Evolutionary conservation across 1,140 invertebrate genomes (phyloP).

Genomic region (Neodiprion lecontei): DNA sequence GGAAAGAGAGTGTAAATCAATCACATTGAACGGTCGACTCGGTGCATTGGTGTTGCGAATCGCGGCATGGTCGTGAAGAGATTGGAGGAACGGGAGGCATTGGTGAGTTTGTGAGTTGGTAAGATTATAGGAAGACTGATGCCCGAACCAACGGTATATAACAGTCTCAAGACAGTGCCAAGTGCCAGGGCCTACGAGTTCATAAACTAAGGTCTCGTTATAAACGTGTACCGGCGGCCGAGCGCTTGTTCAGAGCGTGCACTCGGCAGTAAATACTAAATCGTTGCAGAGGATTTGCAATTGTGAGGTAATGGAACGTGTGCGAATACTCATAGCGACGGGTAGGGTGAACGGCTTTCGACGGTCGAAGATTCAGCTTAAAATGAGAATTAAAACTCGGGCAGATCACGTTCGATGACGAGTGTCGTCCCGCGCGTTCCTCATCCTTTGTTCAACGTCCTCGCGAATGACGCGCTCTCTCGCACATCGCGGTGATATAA

Average conservation of each 20-base stretch:
- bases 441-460: neutral
- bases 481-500: neutral
- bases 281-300: neutral
- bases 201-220: constrained; percentile 1
- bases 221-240: constrained; percentile 1
- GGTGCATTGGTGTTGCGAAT: too few relatives aligned
- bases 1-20: too few relatives aligned
- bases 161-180: neutral
- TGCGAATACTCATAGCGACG: neutral
- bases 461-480: neutral
- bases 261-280: neutral
- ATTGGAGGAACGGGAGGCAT: too few relatives aligned
- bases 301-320: neutral
- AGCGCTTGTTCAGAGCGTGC: neutral
- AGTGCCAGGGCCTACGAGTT: constrained; percentile 2
- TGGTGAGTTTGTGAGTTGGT: neutral
- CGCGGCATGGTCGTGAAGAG: too few relatives aligned
- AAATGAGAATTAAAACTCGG: neutral
- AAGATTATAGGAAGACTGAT: neutral
- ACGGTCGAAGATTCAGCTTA: neutral
- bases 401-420: neutral
- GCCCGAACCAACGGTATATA: constrained; percentile 1
- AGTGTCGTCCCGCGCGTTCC: neutral
- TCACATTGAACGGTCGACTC: too few relatives aligned
- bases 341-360: neutral